Evolutionary conservation across 2,888 invertebrate genomes (phyloP), one percentile per base, ranked within the genome.

Genomic region (Scaptomyza polygonia): DNA sequence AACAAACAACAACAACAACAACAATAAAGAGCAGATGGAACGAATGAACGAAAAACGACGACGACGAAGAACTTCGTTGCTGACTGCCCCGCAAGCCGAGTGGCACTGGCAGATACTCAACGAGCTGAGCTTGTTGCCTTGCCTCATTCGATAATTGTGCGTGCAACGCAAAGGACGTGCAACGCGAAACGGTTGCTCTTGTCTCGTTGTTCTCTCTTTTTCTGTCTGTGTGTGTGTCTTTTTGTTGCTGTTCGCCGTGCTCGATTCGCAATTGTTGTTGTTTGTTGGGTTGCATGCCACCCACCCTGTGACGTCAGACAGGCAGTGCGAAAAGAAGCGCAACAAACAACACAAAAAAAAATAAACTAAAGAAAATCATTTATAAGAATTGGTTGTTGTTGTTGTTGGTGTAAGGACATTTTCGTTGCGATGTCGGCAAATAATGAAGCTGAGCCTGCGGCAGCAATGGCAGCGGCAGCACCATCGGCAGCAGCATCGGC

Each of bases 151-250:
- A 78, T 85, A 75, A 82, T 89, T 77, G 87, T 84, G 88, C 86
- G 83, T 89, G 77, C 84, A 84, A 83, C 86, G 86, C 75, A 74
- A 86, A 89, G 89, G 89, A 89, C 86, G 89, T 88, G 70, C 32
- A 62, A 49, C 66, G 67, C 61, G 42, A 39, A 45, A 25, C 40
- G 45, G 39, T 58, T 27, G 55, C 53, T 47, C 44, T 43, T 32
- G 47, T 34, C 8, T 44, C 51, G 42, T 49, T 34, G 55, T 34
- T 54, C 12, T 8, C 30, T 5, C 5, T 9, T 16, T n/a, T 5
- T 18, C 14, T 30, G 30, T 29, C 36, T 36, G 34, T 34, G n/a
- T 6, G 30, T 29, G 32, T 36, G 34, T 34, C 7, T 6, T 34
- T 34, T 45, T 44, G 59, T 36, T 56, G 57, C 56, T 52, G 42